Base-by-base conservation (phyloP, 2,113 vertebrate species). In the Tor tambroides region DNA sequence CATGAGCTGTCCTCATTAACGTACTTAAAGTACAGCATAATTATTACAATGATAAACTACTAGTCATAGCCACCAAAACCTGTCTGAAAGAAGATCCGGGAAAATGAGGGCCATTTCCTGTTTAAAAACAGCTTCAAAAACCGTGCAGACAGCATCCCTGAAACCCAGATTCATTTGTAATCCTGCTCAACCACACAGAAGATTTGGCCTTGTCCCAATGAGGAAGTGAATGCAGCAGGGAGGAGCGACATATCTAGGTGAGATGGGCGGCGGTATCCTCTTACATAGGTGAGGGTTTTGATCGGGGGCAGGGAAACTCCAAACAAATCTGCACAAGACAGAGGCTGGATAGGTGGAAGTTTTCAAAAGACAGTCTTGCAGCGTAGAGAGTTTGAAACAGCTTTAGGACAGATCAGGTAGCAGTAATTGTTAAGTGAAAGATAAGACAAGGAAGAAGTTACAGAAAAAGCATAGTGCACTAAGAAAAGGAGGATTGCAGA, bases 241-340 rank as follows among this genome's bases (percentile, higher is more conserved):
- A 61, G 49, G 86, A 67, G 26, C 61, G n/a, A 69, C 6, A 8
- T n/a, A 67, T 67, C 38, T 51, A 87, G 80, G 86, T 83, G 67
- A 83, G 61, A 49, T 63, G 79, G 85, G 79, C 30, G 85, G 79
- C 30, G 80, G 84, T 80, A 23, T 89, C 17, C 6, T 12, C 38
- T 89, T 86, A 61, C 87, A 74, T 74, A 71, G 61, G 85, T 83
- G 46, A 65, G 26, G 6, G 43, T 84, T 76, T 83, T 43, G 19
- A 21, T 76, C 21, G 80, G 86, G 71, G 72, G 59, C 41, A 38
- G 86, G 61, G 23, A 28, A 38, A 75, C 76, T 72, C 32, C 32
- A 72, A 56, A 81, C 69, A 85, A 85, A 88, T 46, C 56, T 15
- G 6, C 74, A 43, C 21, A 38, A 43, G 6, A 56, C 26, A 26